These are phyloP conservation scores for Drosophila paranaensis DNA, from an alignment of 2,888 invertebrate species.

Conservation along the genomic window DNA sequence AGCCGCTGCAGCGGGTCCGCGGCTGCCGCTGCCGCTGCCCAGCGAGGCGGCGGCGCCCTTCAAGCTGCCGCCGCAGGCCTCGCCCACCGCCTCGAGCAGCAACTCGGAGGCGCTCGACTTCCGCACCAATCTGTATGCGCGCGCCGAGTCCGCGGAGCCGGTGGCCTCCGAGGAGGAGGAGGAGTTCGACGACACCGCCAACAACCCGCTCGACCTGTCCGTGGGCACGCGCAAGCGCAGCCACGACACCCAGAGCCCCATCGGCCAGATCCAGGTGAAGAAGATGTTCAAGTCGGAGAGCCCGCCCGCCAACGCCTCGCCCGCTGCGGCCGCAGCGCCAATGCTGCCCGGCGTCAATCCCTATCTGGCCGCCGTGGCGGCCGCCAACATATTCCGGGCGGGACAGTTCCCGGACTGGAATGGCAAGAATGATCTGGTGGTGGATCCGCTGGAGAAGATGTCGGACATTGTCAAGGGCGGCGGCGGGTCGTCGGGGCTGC, in stretches of 20 bases:
- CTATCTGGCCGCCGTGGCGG: slow-evolving; percentile 92
- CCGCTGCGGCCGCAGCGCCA: slow-evolving; percentile 89
- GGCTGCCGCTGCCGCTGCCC: slow-evolving; percentile 85
- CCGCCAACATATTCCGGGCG: slow-evolving; percentile 91
- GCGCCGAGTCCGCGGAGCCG: slow-evolving; percentile 86
- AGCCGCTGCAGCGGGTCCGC: slow-evolving; percentile 72
- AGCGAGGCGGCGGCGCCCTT: slow-evolving; percentile 88
- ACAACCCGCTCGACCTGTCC: slow-evolving; percentile 92
- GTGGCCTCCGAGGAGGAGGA: slow-evolving; percentile 86
- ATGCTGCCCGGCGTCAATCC: slow-evolving; percentile 92
- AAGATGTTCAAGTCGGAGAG: slow-evolving; percentile 82
- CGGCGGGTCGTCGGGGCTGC: slow-evolving; percentile 8
- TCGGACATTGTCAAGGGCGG: slow-evolving; percentile 93
- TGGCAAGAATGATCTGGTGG: slow-evolving; percentile 90
- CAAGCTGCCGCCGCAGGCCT: slow-evolving; percentile 84
- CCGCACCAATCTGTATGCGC: slow-evolving; percentile 89
- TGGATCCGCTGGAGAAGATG: slow-evolving; percentile 95
- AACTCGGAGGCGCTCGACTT: slow-evolving; percentile 91
- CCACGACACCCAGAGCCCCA: slow-evolving; percentile 60
- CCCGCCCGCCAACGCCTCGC: slow-evolving; percentile 87
- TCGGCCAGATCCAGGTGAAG: slow-evolving; percentile 85
- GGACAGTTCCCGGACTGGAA: slow-evolving; percentile 90
- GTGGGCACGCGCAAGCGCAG: slow-evolving; percentile 91
- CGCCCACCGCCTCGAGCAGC: slow-evolving; percentile 86
- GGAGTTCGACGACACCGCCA: slow-evolving; percentile 87